Conservation (phyloP, 2,113 vertebrate species). For the Ictidomys tridecemlineatus region DNA sequence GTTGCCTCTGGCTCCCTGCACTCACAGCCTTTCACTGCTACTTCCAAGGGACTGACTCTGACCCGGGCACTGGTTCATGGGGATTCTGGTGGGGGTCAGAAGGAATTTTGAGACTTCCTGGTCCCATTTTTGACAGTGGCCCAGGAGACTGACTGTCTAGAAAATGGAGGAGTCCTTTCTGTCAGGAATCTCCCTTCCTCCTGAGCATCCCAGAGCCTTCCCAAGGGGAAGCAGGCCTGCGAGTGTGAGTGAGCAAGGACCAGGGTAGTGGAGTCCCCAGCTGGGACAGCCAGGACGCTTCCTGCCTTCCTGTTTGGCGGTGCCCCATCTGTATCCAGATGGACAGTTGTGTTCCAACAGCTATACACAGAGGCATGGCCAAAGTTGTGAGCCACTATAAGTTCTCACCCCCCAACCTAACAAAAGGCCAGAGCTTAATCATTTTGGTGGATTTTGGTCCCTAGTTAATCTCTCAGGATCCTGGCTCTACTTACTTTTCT, state of each 20-base stretch:
- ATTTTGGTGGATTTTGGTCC: too few relatives aligned
- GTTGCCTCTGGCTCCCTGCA: too few relatives aligned
- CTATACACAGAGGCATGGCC: too few relatives aligned
- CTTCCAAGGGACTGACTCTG: background rate
- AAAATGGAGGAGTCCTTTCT: background rate
- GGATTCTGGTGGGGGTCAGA: background rate
- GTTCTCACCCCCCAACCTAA: too few relatives aligned
- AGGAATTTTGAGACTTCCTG: background rate
- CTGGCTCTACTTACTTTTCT: background rate
- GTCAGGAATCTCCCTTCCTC: background rate
- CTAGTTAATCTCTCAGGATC: too few relatives aligned
- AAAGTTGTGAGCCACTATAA: too few relatives aligned
- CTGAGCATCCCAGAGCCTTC: background rate
- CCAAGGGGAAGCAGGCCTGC: too few relatives aligned
- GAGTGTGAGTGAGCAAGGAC: background rate
- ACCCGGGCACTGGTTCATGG: background rate
- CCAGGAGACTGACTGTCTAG: background rate
- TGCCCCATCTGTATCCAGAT: too few relatives aligned
- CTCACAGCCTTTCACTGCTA: background rate
- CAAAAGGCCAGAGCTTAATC: too few relatives aligned
- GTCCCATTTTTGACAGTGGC: background rate
- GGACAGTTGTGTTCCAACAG: too few relatives aligned
- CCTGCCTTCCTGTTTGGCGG: too few relatives aligned
- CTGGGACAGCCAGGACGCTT: background rate
- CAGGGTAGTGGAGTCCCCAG: too few relatives aligned